Percentiles rank a stretch among this genome's conserved stretches.
Evolutionary conservation across 1,140 invertebrate species (phyloP).

Genomic region (Pseudomyrmex concolor): DNA sequence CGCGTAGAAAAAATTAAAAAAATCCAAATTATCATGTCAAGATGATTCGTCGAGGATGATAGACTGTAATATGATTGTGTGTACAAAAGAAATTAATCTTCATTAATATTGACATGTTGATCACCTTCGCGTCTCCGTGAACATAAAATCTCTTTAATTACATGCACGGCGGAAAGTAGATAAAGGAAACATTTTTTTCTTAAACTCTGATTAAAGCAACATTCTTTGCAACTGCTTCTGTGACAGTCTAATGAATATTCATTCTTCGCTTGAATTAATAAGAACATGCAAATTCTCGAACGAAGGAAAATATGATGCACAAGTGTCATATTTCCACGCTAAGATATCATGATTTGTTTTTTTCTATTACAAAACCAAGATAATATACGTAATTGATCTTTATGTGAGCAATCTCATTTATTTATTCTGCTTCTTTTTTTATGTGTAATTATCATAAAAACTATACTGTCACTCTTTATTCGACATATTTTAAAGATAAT

Average conservation of each 20-base stretch:
- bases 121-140: not conserved
- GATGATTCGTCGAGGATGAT: not conserved
- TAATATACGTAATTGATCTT: not conserved
- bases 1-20: not conserved
- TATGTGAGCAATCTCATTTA: not conserved
- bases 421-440: no score
- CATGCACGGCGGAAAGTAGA: conserved; percentile 32
- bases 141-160: conserved; percentile 58
- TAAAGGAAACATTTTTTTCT: conserved; percentile 55
- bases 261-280: conserved; percentile 37
- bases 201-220: conserved; percentile 62
- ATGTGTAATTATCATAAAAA: not conserved
- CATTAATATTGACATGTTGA: not conserved
- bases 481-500: not conserved
- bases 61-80: no score
- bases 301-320: no score
- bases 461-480: not conserved
- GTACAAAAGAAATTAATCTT: not conserved
- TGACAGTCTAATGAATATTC: conserved; percentile 62
- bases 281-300: not conserved
- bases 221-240: conserved; percentile 20
- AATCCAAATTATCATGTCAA: not conserved
- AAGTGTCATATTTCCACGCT: no score
- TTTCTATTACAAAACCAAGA: not conserved
- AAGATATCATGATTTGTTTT: not conserved